Percentiles rank a stretch among this genome's conserved stretches.
Evolutionary conservation across 2,113 vertebrate genomes (phyloP).

Genomic region (Nyctibius bracteatus): DNA sequence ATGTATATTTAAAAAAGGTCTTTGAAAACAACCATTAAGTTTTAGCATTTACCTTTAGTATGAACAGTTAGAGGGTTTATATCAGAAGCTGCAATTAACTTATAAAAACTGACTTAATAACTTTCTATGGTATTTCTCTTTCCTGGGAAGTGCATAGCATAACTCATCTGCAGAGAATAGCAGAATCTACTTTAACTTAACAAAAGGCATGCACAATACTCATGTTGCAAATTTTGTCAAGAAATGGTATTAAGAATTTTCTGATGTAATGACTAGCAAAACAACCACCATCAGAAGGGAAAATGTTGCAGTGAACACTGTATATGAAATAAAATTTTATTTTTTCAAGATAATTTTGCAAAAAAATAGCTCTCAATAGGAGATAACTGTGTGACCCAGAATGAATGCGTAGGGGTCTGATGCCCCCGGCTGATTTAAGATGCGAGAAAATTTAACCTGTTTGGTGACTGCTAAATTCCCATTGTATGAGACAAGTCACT

Average conservation of each 20-base stretch:
- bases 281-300: not conserved
- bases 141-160: not conserved
- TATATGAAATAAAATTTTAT: not conserved
- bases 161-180: not conserved
- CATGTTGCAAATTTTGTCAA: not conserved
- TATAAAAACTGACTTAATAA: not conserved
- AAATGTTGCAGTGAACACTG: not conserved
- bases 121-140: not conserved
- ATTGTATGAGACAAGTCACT: not conserved
- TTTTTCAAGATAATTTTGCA: not conserved
- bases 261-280: not conserved
- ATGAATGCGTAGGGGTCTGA: not conserved
- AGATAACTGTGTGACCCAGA: not conserved
- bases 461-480: not conserved
- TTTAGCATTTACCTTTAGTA: not conserved
- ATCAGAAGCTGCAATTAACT: not conserved
- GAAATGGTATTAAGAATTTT: not conserved
- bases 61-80: not conserved
- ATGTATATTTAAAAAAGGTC: not conserved
- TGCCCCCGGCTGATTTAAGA: not conserved
- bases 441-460: not conserved
- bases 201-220: not conserved
- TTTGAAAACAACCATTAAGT: not conserved
- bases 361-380: not conserved
- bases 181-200: not conserved